phyloP scores from a whole-genome alignment of 2,113 vertebrate genomes.

The Stictonetta naevosa region DNA sequence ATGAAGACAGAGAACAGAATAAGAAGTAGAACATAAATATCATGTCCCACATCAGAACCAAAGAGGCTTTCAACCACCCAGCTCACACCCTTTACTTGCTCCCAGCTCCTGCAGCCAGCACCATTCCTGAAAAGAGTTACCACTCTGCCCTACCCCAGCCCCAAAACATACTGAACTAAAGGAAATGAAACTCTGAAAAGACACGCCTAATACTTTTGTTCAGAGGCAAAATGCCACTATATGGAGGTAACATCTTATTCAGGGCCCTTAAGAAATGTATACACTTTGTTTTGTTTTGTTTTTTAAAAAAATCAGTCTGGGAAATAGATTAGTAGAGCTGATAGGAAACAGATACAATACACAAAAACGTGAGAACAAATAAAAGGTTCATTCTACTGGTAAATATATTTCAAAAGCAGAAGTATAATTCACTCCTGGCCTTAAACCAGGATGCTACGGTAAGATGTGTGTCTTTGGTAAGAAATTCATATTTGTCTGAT shows the following conservation, averaged over 20 bases:
- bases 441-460: constrained; percentile 48
- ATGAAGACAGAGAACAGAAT: neutral
- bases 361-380: neutral
- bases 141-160: neutral
- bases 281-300: too few species aligned
- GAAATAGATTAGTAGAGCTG: neutral
- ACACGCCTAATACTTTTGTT: neutral
- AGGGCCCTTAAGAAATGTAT: neutral
- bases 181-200: neutral
- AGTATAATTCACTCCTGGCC: neutral
- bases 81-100: neutral
- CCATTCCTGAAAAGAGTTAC: neutral
- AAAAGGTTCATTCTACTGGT: neutral
- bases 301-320: neutral
- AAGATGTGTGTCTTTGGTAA: constrained; percentile 58
- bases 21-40: neutral
- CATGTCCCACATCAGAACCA: neutral
- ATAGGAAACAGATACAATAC: neutral
- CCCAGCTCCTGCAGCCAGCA: neutral
- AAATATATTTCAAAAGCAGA: constrained; percentile 22
- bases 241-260: neutral
- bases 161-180: neutral
- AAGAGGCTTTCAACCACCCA: neutral
- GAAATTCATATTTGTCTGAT: constrained; percentile 49
- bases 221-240: neutral